Percentiles rank a stretch among this genome's conserved stretches.
Evolutionary conservation across 2,888 invertebrate species (phyloP).

Genomic region (Argynnis bischoffii): DNA sequence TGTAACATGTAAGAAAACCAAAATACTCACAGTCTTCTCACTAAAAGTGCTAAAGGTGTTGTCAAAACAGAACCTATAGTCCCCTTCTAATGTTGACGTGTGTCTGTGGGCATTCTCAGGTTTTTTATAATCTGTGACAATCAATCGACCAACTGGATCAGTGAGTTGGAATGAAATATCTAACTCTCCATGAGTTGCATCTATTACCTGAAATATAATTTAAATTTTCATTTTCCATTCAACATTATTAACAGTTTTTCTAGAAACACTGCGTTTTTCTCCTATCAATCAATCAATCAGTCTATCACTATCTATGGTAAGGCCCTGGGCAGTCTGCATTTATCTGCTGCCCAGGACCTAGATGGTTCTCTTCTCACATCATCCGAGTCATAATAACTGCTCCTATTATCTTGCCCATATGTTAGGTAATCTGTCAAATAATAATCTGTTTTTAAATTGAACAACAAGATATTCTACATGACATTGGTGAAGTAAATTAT

Average conservation of each 20-base stretch:
- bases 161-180: slow-evolving; percentile 90
- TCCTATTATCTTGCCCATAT: no score
- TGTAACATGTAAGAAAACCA: background rate
- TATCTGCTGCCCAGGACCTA: no score
- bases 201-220: slow-evolving; percentile 86
- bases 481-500: no score
- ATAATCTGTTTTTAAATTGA: no score
- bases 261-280: background rate
- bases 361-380: no score
- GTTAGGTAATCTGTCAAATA: no score
- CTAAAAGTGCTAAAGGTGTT: slow-evolving; percentile 88
- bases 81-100: slow-evolving; percentile 84
- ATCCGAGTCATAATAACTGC: no score
- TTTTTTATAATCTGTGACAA: slow-evolving; percentile 87
- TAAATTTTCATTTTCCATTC: background rate
- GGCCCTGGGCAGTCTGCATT: no score
- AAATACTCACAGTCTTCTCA: slow-evolving; percentile 85
- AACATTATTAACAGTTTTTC: background rate
- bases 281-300: background rate
- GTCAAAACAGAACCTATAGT: slow-evolving; percentile 93
- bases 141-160: slow-evolving; percentile 85
- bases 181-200: slow-evolving; percentile 90
- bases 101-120: slow-evolving; percentile 86
- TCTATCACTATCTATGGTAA: no score
- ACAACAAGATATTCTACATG: no score